Percentiles rank a stretch among this genome's conserved stretches.
Evolutionary conservation across 2,888 invertebrate genomes (phyloP).

Genomic region (Agapostemon virescens): DNA sequence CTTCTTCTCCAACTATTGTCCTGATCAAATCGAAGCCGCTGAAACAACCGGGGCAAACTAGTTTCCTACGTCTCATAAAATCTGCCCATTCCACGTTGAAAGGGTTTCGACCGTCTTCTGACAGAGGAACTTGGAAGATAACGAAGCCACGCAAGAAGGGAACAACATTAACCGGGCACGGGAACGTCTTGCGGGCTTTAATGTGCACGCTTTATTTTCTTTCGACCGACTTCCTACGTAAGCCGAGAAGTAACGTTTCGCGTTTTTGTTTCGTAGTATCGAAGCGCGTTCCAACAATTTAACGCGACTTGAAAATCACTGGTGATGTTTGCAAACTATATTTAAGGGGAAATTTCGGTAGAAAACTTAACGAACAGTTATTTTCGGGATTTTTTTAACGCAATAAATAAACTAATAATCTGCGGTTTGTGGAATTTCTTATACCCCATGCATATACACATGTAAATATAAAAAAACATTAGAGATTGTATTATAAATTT

Average conservation of each 20-base stretch:
- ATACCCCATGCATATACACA: no score
- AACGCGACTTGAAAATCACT: constrained; percentile 7
- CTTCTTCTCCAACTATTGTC: constrained; percentile 29
- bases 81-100: constrained; percentile 15
- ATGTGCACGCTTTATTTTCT: constrained; percentile 70
- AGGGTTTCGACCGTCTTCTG: constrained; percentile 29
- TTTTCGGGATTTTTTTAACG: background rate
- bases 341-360: background rate
- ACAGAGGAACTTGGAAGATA: constrained; percentile 32
- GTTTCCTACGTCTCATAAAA: constrained; percentile 42
- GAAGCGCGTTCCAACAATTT: constrained; percentile 59
- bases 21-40: constrained; percentile 49
- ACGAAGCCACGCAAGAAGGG: constrained; percentile 27
- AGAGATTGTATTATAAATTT: no score
- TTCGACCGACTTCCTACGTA: constrained; percentile 61
- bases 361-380: background rate
- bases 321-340: background rate
- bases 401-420: background rate
- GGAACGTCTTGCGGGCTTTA: constrained; percentile 62
- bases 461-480: no score
- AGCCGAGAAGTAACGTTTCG: constrained; percentile 12
- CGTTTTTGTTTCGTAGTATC: constrained; percentile 62
- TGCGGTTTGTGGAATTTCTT: background rate
- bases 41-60: constrained; percentile 31
- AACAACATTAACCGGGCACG: constrained; percentile 33